These are phyloP conservation scores for Lutraria lutraria DNA, from an alignment of 2,888 invertebrate species.

Conservation along the genomic window DNA sequence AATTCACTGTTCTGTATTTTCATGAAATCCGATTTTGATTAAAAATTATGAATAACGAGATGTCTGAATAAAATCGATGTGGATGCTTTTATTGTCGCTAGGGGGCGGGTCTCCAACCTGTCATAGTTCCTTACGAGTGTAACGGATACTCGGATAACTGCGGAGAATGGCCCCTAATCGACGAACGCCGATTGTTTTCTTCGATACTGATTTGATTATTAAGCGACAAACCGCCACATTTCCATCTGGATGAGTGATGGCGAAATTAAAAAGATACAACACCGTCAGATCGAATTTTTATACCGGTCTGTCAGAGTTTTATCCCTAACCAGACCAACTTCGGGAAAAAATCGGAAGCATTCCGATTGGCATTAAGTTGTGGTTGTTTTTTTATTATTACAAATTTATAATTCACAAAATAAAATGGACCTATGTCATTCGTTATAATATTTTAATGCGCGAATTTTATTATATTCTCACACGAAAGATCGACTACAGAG, in stretches of 20 bases:
- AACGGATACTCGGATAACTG: constrained; percentile 47
- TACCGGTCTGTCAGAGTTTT: constrained; percentile 43
- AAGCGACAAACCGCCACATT: constrained; percentile 45
- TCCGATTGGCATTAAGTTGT: background rate
- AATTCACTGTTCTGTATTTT: background rate
- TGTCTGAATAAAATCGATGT: constrained; percentile 34
- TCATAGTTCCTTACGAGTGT: constrained; percentile 25
- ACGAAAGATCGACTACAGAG: too few relatives aligned
- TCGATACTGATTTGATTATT: constrained; percentile 55
- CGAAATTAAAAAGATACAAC: constrained; percentile 49
- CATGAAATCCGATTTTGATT: constrained; percentile 24
- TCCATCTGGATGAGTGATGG: constrained; percentile 57
- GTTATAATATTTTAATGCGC: too few relatives aligned
- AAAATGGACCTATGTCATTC: too few relatives aligned
- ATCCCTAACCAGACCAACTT: background rate
- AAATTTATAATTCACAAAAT: too few relatives aligned
- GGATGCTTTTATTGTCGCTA: constrained; percentile 35
- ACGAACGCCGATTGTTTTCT: constrained; percentile 42
- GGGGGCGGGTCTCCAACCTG: constrained; percentile 38
- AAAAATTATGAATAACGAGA: constrained; percentile 47
- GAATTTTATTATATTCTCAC: too few relatives aligned
- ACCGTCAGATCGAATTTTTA: constrained; percentile 49
- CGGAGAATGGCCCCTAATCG: constrained; percentile 43
- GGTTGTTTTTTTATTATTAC: background rate
- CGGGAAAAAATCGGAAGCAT: background rate